Evolutionary conservation across 2,888 invertebrate genomes (phyloP), one percentile per base, ranked within the genome.

Genomic region (Didymodactylos carnosus): DNA sequence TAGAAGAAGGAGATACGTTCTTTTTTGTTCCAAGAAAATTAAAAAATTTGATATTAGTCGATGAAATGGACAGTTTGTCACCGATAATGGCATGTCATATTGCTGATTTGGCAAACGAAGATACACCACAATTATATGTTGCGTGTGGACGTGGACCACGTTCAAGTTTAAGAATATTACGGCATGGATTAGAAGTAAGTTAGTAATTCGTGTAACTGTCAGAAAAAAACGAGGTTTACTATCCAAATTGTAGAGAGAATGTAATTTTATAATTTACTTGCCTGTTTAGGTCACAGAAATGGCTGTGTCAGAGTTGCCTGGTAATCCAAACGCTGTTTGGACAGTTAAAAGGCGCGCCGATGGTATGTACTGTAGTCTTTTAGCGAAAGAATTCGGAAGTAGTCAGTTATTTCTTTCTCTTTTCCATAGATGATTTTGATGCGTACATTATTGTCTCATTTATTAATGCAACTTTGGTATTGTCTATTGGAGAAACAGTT

Each of bases 381-480:
- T 19, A 3, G 16, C 27, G 16, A 29, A 62, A 13, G 11, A n/a
- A n/a, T n/a, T n/a, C n/a, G n/a, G n/a, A n/a, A n/a, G n/a, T n/a
- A n/a, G n/a, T n/a, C n/a, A n/a, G n/a, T 29, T 6, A 69, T 29
- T 16, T 70, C 39, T 39, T 72, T 77, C 77, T 75, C 75, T 79
- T 79, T 19, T 89, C 94, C 94, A 1, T 35, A 53, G 53, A 97
- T 87, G 91, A 92, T 83, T 95, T 87, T 87, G 98, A 98, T 87
- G 92, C 97, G 73, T 98, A 97, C 87, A 99, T 98, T 87, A 94
- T 98, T 84, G 98, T 98, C 80, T 98, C 98, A 72, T 98, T 98
- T 89, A 91, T 94, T 77, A 91, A 91, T 83, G 98, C 98, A 79
- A 99, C 98, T 23, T 88, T 99, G 81, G 98, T 98, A 77, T 87